Percentiles rank a stretch among this genome's conserved stretches.
phyloP scores from a whole-genome alignment of 1,140 invertebrate species.

The Aphidius ervi region DNA sequence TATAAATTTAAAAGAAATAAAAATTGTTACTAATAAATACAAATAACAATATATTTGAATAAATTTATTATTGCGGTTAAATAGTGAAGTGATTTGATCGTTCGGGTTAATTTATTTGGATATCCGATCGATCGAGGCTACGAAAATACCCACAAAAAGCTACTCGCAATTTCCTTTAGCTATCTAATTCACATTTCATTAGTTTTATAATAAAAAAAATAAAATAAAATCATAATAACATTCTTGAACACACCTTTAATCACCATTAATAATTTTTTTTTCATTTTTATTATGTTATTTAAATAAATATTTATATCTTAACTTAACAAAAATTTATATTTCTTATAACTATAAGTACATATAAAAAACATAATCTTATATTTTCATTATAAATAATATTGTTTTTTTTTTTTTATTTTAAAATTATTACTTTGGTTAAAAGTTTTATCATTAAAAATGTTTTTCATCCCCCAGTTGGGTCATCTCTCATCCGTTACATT shows the following conservation, averaged over 20 bases:
- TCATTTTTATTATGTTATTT: too few relatives aligned
- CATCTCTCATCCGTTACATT: not conserved
- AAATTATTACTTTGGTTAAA: not conserved
- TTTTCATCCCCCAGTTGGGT: not conserved
- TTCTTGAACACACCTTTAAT: too few relatives aligned
- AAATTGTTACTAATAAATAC: too few relatives aligned
- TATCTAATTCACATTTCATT: conserved; percentile 3
- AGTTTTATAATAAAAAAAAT: too few relatives aligned
- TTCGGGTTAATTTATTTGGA: conserved; percentile 6
- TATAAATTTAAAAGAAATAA: too few relatives aligned
- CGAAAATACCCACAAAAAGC: conserved; percentile 5
- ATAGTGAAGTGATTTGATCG: conserved; percentile 4
- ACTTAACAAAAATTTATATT: too few relatives aligned
- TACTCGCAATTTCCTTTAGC: conserved; percentile 4
- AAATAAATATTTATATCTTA: not conserved
- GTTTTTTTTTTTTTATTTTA: not conserved
- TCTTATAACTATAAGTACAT: not conserved
- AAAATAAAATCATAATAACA: too few relatives aligned
- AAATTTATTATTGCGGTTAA: too few relatives aligned
- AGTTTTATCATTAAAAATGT: conserved; percentile 6
- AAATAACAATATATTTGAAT: too few relatives aligned
- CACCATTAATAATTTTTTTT: too few relatives aligned
- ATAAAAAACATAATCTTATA: not conserved
- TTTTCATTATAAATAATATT: not conserved
- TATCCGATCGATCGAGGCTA: conserved; percentile 11